Evolutionary conservation across 2,113 vertebrate species (phyloP).

Genomic region (Emydocephalus ijimae): DNA sequence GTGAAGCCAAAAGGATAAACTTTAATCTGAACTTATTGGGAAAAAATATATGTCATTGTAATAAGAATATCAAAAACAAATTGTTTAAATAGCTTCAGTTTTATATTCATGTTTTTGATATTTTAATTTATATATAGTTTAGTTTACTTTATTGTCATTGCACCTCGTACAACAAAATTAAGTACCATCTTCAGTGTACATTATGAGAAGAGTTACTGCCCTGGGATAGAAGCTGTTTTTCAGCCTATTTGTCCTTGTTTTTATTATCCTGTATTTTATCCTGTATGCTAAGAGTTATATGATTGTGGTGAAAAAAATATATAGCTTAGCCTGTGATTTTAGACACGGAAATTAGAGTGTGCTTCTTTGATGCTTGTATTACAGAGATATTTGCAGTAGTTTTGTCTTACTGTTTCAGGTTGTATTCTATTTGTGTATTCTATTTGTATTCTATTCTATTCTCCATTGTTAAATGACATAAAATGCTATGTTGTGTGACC

Average conservation of each 20-base stretch:
- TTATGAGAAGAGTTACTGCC: too few species aligned
- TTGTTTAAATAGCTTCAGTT: not conserved
- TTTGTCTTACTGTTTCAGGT: not conserved
- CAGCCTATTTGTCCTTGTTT: too few species aligned
- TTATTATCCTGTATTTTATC: not conserved
- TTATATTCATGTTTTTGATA: not conserved
- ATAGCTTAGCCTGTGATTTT: not conserved
- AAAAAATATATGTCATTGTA: not conserved
- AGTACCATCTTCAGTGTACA: too few species aligned
- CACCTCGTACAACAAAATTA: too few species aligned
- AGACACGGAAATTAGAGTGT: not conserved
- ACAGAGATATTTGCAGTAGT: not conserved
- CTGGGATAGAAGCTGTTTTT: too few species aligned
- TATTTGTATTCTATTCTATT: too few species aligned
- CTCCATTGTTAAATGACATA: not conserved
- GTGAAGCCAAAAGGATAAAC: not conserved
- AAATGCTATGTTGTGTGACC: not conserved
- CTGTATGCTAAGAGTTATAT: not conserved
- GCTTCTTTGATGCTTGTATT: not conserved
- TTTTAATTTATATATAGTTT: not conserved
- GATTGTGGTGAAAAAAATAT: not conserved
- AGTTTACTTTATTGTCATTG: too few species aligned
- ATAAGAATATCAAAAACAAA: not conserved
- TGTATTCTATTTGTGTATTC: not conserved
- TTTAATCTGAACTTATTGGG: not conserved